Percentiles rank a stretch among this genome's conserved stretches.
Conservation (phyloP, 2,113 vertebrate species). For the Grus americana region DNA sequence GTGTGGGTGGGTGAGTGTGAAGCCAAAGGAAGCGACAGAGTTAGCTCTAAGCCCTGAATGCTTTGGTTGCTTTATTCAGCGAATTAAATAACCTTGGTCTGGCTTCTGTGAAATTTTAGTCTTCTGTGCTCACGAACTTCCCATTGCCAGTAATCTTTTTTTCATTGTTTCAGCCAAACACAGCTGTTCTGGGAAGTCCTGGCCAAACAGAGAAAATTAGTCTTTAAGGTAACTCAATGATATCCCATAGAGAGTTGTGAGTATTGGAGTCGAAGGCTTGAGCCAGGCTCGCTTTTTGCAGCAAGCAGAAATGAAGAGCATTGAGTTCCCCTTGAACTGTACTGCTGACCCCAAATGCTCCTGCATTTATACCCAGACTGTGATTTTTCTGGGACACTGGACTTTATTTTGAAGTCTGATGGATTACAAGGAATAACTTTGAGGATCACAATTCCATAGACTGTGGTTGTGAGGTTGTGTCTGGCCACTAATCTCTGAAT, state of each 20-base stretch:
- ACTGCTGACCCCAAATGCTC: background rate
- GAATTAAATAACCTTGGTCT: background rate
- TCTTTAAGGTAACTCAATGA: background rate
- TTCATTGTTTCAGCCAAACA: conserved; percentile 20
- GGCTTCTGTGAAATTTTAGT: conserved; percentile 6
- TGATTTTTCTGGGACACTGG: background rate
- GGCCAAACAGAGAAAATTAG: background rate
- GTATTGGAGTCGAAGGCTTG: background rate
- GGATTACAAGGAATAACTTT: background rate
- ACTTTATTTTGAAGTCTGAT: background rate
- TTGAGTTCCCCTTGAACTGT: background rate
- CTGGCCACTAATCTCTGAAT: background rate
- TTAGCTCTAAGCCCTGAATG: conserved; percentile 5
- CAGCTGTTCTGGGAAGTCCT: conserved; percentile 34
- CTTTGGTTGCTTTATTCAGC: conserved; percentile 1
- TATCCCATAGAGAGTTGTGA: background rate
- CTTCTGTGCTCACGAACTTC: background rate
- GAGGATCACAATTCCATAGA: background rate
- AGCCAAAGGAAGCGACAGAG: conserved; percentile 25
- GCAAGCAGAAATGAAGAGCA: background rate
- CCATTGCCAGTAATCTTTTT: background rate
- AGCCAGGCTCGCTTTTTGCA: background rate
- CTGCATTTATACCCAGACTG: background rate
- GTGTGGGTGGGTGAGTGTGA: conserved; percentile 6
- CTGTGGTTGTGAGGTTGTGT: background rate